Evolutionary conservation across 2,888 invertebrate genomes (phyloP), one percentile per base, ranked within the genome.

Genomic region (Halocaridina rubra): DNA sequence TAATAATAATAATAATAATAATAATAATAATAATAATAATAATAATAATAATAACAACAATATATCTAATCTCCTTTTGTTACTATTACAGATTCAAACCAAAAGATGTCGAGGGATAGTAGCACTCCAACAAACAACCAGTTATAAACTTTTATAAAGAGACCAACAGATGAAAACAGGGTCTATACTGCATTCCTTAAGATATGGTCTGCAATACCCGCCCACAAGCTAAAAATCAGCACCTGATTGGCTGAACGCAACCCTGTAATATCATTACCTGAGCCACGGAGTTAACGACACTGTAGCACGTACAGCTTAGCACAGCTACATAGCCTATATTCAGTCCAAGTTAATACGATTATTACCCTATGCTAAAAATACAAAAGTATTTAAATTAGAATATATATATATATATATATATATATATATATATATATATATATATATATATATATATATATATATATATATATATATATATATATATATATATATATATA

Each of bases 41-140:
- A 69, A 10, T 5, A 1, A 3, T 71, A 32, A 13, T 10, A 7
- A 32, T 16, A 7, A 16, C 24, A 5, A 2, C 53, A 8, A 13
- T 53, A 13, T 46, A 2, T 59, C 19, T 33, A n/a, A n/a, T 4
- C 8, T 30, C 29, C 19, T 16, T 59, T 0, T 3, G 24, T 76
- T 75, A n/a, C 29, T 3, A 22, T 76, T 69, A 16, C 76, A 81
- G 81, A 53, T 81, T 81, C 46, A 81, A 81, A 53, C 30, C 81
- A n/a, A 81, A 81, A 19, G 81, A 81, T 22, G 76, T 81, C 22
- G 81, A 81, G 33, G 81, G 81, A 81, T 81, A 81, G 76, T 67
- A 16, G 29, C 13, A 2, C 69, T 24, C 53, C 19, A 53, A 19
- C 8, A 30, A 16, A 13, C 5, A 4, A 33, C 29, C 57, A 1